These are phyloP conservation scores for Phylloscopus whistleri DNA, from an alignment of 2,113 vertebrate genomes.

Conservation along the genomic window DNA sequence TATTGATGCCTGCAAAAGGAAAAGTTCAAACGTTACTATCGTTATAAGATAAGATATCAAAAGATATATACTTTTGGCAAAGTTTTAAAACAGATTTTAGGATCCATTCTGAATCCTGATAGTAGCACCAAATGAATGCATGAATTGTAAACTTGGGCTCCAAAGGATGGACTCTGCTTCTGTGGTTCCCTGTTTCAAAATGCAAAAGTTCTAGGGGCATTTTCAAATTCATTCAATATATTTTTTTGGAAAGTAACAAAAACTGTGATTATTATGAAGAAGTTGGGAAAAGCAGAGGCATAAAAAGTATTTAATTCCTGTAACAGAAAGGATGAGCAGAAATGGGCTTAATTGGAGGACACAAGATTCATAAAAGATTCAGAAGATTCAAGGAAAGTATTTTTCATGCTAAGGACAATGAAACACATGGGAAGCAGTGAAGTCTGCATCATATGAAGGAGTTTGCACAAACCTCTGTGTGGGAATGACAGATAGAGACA, in stretches of 20 bases:
- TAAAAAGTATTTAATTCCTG: background rate
- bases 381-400: background rate
- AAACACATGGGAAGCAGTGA: background rate
- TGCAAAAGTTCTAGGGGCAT: background rate
- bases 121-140: background rate
- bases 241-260: background rate
- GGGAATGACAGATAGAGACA: fast-evolving
- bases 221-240: background rate
- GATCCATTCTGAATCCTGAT: background rate
- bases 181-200: background rate
- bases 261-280: background rate
- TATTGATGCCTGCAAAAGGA: conserved; percentile 88
- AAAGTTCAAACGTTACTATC: conserved; percentile 29
- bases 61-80: background rate
- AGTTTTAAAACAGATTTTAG: background rate
- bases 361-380: background rate
- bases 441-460: background rate
- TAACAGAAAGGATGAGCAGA: background rate
- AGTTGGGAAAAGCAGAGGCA: background rate
- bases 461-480: background rate
- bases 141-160: background rate
- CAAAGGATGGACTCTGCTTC: background rate
- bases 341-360: background rate
- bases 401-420: background rate
- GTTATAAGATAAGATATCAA: background rate